Percentiles rank a stretch among this genome's conserved stretches.
These are phyloP conservation scores for Rhyacophila brunnea DNA, from an alignment of 1,140 invertebrate genomes.

Conservation along the genomic window DNA sequence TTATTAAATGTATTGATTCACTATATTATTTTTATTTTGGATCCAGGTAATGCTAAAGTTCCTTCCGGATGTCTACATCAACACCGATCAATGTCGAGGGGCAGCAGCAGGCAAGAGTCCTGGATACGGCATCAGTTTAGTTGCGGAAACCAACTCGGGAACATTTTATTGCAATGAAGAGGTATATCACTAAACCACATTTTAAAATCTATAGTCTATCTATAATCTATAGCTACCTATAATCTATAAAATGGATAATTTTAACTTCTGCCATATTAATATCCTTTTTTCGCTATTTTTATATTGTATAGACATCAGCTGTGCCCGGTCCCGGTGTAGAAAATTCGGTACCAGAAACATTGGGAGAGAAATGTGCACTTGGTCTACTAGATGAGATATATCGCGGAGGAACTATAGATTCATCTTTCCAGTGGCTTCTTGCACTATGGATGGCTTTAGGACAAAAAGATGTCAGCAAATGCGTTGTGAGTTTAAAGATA, in stretches of 20 bases:
- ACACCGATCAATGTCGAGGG: constrained; percentile 88
- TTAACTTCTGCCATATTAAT: no score
- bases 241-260: no score
- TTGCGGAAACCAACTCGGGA: constrained; percentile 90
- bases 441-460: constrained; percentile 90
- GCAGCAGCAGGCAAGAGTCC: constrained; percentile 83
- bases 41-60: constrained; percentile 78
- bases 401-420: constrained; percentile 89
- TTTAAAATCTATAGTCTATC: constrained; percentile 10
- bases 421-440: constrained; percentile 81
- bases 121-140: constrained; percentile 86
- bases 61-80: constrained; percentile 93
- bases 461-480: constrained; percentile 94
- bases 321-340: constrained; percentile 52
- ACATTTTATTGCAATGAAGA: constrained; percentile 72
- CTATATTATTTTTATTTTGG: constrained; percentile 23
- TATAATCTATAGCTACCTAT: no score
- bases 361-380: constrained; percentile 81
- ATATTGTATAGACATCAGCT: constrained; percentile 46
- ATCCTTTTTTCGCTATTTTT: no score
- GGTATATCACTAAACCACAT: constrained; percentile 46
- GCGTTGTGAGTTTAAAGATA: constrained; percentile 66
- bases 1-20: no score
- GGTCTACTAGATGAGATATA: constrained; percentile 88
- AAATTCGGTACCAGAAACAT: constrained; percentile 82